Evolutionary conservation across 1,140 invertebrate species (phyloP).

Genomic region (Gyrodactylus bullatarudis): DNA sequence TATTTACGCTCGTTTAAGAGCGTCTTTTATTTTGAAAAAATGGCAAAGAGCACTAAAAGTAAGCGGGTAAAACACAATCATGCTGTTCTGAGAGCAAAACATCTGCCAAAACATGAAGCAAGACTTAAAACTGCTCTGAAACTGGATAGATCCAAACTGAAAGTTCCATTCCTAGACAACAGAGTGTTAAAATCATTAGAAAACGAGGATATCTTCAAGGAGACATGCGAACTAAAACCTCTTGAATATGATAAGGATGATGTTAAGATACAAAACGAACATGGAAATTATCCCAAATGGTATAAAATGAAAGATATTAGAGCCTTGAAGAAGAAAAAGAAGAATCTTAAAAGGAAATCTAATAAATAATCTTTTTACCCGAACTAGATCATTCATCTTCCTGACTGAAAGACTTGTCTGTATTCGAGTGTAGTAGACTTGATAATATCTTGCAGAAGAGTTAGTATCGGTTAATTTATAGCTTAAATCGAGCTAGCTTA

Average conservation of each 20-base stretch:
- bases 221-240: background rate
- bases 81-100: background rate
- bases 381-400: no score
- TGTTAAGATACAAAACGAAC: background rate
- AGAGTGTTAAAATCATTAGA: background rate
- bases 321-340: background rate
- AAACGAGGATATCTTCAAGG: background rate
- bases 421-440: no score
- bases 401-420: no score
- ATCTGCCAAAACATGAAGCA: background rate
- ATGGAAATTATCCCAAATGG: background rate
- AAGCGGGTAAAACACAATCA: background rate
- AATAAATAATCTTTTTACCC: background rate
- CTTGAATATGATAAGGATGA: background rate
- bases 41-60: background rate
- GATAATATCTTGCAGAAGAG: no score
- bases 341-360: background rate
- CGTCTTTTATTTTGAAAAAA: background rate
- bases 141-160: background rate
- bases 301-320: background rate
- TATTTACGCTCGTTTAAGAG: no score
- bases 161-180: background rate
- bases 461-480: no score
- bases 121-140: background rate
- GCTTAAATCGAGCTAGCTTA: no score